These are phyloP conservation scores for Trinectes maculatus DNA, from an alignment of 2,113 vertebrate species.

Conservation along the genomic window DNA sequence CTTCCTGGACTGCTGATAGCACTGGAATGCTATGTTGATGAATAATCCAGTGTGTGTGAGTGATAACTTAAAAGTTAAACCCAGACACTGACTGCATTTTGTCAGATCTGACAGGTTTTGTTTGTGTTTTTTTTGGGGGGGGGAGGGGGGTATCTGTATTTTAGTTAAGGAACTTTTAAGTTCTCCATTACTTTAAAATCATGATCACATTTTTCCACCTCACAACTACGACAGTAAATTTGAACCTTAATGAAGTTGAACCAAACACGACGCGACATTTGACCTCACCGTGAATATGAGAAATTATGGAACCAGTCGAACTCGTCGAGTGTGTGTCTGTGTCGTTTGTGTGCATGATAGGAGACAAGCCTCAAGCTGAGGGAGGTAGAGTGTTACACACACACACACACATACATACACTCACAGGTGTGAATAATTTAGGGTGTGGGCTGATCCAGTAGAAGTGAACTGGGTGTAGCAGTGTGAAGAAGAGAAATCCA, in stretches of 20 bases:
- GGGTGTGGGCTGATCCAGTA: conserved; percentile 38
- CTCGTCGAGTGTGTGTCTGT: conserved; percentile 39
- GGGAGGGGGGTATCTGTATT: no score
- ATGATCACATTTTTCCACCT: no score
- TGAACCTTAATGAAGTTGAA: no score
- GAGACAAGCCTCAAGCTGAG: conserved; percentile 18
- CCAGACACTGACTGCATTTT: neutral
- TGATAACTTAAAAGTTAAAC: neutral
- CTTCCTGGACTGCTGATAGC: neutral
- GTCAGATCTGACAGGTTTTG: no score
- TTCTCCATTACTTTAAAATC: no score
- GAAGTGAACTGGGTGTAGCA: conserved; percentile 12
- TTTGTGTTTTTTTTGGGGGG: no score
- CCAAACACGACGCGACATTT: no score
- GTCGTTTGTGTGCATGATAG: neutral
- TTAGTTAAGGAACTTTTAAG: no score
- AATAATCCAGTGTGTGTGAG: neutral
- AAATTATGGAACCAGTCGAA: conserved; percentile 44
- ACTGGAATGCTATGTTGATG: neutral
- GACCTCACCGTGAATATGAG: neutral
- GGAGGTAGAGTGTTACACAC: neutral
- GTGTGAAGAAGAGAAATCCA: neutral
- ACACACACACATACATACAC: conserved; percentile 1
- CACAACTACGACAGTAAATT: no score
- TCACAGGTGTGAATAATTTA: conserved; percentile 62